Conservation (phyloP, 2,888 invertebrate genomes). For the Pteria penguin region DNA sequence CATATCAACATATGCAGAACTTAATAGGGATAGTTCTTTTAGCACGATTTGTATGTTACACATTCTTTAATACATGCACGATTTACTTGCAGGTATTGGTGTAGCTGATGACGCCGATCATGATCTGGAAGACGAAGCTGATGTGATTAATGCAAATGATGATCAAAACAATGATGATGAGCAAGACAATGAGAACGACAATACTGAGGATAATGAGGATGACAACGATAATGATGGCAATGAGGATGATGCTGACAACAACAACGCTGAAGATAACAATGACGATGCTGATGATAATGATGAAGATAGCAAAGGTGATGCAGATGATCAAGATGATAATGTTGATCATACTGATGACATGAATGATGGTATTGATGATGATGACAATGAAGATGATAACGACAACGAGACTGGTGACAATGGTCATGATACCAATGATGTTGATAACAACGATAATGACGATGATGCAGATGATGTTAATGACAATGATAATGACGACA, state of each 20-base stretch:
- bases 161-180: not conserved
- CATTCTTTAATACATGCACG: too few species aligned
- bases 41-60: too few species aligned
- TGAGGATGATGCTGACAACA: not conserved
- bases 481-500: not conserved
- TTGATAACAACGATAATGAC: not conserved
- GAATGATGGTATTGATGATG: not conserved
- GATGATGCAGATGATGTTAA: not conserved
- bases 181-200: not conserved
- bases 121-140: not conserved
- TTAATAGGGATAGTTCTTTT: too few species aligned
- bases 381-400: not conserved
- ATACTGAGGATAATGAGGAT: not conserved
- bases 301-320: not conserved
- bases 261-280: not conserved
- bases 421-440: not conserved
- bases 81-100: too few species aligned
- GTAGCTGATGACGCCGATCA: not conserved
- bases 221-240: not conserved
- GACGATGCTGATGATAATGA: not conserved
- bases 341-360: not conserved
- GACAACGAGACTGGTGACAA: not conserved
- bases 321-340: not conserved
- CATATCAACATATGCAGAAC: too few species aligned
- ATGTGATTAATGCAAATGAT: not conserved